A percentile compares a stretch with the other conserved stretches of the same genome.
Conservation (phyloP, 1,140 invertebrate species). For the Brachionus sp. region DNA sequence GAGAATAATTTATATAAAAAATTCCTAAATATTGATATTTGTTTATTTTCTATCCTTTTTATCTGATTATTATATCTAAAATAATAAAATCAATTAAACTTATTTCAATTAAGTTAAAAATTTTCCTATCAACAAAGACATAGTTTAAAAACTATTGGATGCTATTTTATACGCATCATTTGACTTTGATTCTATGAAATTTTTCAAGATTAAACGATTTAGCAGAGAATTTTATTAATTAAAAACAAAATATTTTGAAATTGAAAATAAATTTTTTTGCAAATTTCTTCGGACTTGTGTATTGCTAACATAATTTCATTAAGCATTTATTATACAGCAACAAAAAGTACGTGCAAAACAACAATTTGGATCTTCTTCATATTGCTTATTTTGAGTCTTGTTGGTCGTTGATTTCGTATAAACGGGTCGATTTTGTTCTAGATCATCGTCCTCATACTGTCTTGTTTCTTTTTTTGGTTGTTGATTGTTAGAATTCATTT, state of each 20-base stretch:
- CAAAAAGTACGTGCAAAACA: constrained; percentile 42
- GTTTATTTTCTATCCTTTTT: neutral
- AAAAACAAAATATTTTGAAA: neutral
- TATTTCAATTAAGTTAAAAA: neutral
- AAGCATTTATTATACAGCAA: constrained; percentile 28
- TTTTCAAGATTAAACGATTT: neutral
- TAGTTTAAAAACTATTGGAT: neutral
- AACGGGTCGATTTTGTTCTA: neutral
- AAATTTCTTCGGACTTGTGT: neutral
- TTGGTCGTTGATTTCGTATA: neutral
- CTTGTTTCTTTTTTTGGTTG: neutral
- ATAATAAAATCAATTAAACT: neutral
- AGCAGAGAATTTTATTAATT: neutral
- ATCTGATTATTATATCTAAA: neutral
- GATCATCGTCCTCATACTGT: neutral
- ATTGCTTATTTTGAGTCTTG: neutral
- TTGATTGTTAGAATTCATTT: neutral
- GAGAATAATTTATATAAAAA: neutral
- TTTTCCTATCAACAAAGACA: neutral
- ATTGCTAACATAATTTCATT: neutral
- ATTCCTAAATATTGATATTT: neutral
- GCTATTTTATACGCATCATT: constrained; percentile 28
- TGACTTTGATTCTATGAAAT: neutral
- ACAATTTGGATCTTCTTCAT: constrained; percentile 18
- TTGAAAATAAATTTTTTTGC: neutral